Evolutionary conservation across 2,888 invertebrate species (phyloP), one percentile per base, ranked within the genome.

Genomic region (Tachystola acroxantha): DNA sequence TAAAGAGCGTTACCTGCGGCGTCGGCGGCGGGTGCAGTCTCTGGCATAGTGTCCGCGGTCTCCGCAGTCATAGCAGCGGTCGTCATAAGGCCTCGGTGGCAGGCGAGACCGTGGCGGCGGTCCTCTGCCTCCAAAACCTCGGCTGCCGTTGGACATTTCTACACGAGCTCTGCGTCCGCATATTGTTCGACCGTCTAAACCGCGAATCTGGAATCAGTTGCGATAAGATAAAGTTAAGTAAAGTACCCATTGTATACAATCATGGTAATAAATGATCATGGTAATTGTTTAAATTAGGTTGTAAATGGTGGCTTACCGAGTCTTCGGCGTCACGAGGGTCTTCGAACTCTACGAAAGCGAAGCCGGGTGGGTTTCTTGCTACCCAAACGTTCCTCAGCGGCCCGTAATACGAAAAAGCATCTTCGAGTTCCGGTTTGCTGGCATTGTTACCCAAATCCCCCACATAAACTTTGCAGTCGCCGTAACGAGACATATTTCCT

Each of bases 361-460:
- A 97, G 35, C 97, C 98, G 39, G 98, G 97, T 9, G 96, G 96
- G 75, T 98, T 97, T 53, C 97, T 89, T 0, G 98, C 98, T n/a
- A 98, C 97, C 98, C 98, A 98, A 30, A 98, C 97, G 84, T 96
- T 97, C 59, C 95, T 90, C 55, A 98, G 82, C 1, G 95, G 94
- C 7, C 98, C 98, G 67, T 96, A 98, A 60, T 96, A 94, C 41
- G 94, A 92, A 81, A 98, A 98, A 10, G 96, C 94, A 72, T 96
- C 95, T 84, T 98, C 97, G 38, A 96, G 88, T 78, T 97, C 97
- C 60, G 96, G 95, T 82, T 97, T 96, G 42, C 96, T 94, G 20
- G 97, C 97, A 60, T 91, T 93, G 64, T 92, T 93, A 31, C 97
- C 97, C 65, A 98, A 89, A 86, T 98, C 97, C 36, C 98, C 98